Percentiles rank a stretch among this genome's conserved stretches.
These are phyloP conservation scores for Epinotia ramella DNA, from an alignment of 2,888 invertebrate genomes.

Conservation along the genomic window DNA sequence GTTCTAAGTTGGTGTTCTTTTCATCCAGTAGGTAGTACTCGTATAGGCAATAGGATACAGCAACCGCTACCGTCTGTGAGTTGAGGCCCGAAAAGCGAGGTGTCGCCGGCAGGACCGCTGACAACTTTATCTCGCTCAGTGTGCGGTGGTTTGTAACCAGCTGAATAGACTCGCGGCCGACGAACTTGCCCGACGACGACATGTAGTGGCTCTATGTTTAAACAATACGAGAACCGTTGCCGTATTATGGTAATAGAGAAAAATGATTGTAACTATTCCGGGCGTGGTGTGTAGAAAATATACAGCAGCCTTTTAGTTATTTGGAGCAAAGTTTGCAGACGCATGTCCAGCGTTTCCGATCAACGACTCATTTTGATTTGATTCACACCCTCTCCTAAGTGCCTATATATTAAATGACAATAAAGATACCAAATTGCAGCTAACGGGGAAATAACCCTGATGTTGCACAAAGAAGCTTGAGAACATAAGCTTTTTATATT, in stretches of 20 bases:
- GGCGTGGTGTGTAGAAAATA: not conserved
- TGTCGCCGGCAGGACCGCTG: constrained; percentile 60
- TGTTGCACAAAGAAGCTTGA: too few relatives aligned
- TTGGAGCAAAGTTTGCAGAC: not conserved
- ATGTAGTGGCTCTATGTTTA: constrained; percentile 16
- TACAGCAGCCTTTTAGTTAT: not conserved
- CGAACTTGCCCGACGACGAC: constrained; percentile 46
- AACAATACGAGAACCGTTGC: constrained; percentile 9
- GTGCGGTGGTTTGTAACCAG: constrained; percentile 62
- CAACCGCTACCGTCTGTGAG: constrained; percentile 25
- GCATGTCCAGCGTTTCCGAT: too few relatives aligned
- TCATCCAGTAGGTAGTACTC: too few relatives aligned
- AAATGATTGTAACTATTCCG: not conserved
- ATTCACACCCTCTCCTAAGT: not conserved
- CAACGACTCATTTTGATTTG: not conserved
- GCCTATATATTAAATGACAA: not conserved
- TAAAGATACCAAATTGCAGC: not conserved
- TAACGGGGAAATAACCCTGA: not conserved
- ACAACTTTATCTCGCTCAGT: constrained; percentile 69
- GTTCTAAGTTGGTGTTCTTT: too few relatives aligned
- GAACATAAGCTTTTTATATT: too few relatives aligned
- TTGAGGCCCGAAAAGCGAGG: constrained; percentile 42
- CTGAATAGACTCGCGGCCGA: constrained; percentile 56
- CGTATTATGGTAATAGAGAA: not conserved
- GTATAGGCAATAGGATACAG: not conserved